phyloP scores from a whole-genome alignment of 2,888 invertebrate species.

The Didymodactylos carnosus region DNA sequence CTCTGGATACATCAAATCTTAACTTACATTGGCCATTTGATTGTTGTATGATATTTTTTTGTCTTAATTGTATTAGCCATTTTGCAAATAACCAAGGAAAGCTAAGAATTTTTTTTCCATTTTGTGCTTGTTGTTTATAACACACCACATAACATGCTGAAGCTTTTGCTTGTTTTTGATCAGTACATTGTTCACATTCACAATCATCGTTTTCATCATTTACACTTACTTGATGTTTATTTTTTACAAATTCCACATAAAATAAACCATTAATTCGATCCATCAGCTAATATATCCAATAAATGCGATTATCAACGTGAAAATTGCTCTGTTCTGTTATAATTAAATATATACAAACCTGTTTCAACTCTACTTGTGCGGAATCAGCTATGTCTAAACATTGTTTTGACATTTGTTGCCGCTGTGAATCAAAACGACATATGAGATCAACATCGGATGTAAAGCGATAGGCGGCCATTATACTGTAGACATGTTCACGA shows the following conservation, averaged over 20 bases:
- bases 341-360: too few species aligned
- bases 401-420: not conserved
- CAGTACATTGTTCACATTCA: not conserved
- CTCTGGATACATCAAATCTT: not conserved
- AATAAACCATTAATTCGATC: not conserved
- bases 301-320: too few species aligned
- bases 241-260: not conserved
- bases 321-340: too few species aligned
- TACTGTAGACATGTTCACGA: not conserved
- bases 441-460: not conserved
- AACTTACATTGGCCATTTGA: not conserved
- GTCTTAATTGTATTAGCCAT: not conserved
- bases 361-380: not conserved
- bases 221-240: not conserved
- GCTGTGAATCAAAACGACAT: not conserved
- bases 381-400: not conserved
- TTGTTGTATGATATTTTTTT: too few species aligned
- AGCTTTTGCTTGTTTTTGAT: not conserved
- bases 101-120: not conserved
- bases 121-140: not conserved
- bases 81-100: not conserved
- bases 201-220: not conserved
- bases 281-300: too few species aligned
- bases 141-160: not conserved
- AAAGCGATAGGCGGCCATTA: not conserved